A percentile compares a stretch with the other conserved stretches of the same genome.
These are phyloP conservation scores for Pelvicachromis taeniatus DNA, from an alignment of 2,113 vertebrate species.

Conservation along the genomic window DNA sequence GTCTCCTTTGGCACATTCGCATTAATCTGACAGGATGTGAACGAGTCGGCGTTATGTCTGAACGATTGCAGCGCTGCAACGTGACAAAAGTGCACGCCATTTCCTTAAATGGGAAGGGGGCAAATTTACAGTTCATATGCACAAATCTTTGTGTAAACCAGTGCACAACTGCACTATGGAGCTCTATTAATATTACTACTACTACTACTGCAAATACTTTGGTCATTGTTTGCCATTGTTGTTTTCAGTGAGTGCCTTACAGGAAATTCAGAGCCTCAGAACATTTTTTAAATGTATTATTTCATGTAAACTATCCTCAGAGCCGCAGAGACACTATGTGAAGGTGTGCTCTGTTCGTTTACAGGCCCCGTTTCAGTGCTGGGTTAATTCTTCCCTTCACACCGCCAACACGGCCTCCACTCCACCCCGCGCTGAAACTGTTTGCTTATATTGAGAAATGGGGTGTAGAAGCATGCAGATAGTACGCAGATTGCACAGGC, in stretches of 20 bases:
- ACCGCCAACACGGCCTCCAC: background rate
- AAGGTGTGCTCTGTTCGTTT: background rate
- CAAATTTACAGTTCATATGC: background rate
- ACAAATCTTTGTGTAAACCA: background rate
- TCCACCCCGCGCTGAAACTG: background rate
- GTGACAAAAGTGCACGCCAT: background rate
- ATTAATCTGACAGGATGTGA: background rate
- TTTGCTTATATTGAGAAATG: background rate
- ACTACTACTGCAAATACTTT: background rate
- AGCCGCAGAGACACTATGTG: background rate
- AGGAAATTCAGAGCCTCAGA: background rate
- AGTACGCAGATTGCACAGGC: rapidly evolving
- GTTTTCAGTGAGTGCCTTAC: background rate
- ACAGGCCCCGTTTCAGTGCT: background rate
- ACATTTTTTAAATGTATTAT: background rate
- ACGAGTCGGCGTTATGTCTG: background rate
- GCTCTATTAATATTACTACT: background rate
- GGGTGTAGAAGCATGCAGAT: background rate
- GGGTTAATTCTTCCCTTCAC: background rate
- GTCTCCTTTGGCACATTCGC: background rate
- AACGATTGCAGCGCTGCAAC: background rate
- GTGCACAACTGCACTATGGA: background rate
- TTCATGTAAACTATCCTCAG: background rate
- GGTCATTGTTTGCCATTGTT: background rate
- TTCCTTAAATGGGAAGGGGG: background rate